These are phyloP conservation scores for Dolichomitus sp. DNA, from an alignment of 2,888 invertebrate genomes.

Conservation along the genomic window DNA sequence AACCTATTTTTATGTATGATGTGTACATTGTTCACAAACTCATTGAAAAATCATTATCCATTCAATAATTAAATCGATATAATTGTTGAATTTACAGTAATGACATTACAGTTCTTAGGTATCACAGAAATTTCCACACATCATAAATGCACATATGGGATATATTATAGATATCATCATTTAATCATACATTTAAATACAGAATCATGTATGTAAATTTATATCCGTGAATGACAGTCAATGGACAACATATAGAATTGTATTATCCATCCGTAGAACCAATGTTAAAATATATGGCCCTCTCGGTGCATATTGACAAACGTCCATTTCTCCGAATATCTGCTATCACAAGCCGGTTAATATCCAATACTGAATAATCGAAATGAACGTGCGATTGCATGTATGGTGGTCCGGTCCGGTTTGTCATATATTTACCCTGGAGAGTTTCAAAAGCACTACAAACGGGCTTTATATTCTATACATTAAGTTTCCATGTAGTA, in stretches of 20 bases:
- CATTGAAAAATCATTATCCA: no score
- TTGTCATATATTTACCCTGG: conserved; percentile 8
- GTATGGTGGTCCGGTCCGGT: conserved; percentile 32
- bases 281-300: not conserved
- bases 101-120: not conserved
- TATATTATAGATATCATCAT: not conserved
- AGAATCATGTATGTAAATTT: not conserved
- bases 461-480: conserved; percentile 6
- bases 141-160: not conserved
- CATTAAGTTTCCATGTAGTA: not conserved
- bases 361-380: conserved; percentile 45
- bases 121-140: not conserved
- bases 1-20: no score
- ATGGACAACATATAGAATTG: not conserved
- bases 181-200: not conserved
- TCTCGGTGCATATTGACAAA: conserved; percentile 34
- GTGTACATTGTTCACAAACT: no score
- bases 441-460: conserved; percentile 18
- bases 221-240: not conserved
- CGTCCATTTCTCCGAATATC: conserved; percentile 39
- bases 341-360: conserved; percentile 45
- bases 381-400: conserved; percentile 14
- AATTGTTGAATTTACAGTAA: not conserved
- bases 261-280: not conserved
- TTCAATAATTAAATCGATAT: no score